A percentile compares a stretch with the other conserved stretches of the same genome.
Evolutionary conservation across 2,113 vertebrate genomes (phyloP).

Genomic region (Cranoglanis bouderius): DNA sequence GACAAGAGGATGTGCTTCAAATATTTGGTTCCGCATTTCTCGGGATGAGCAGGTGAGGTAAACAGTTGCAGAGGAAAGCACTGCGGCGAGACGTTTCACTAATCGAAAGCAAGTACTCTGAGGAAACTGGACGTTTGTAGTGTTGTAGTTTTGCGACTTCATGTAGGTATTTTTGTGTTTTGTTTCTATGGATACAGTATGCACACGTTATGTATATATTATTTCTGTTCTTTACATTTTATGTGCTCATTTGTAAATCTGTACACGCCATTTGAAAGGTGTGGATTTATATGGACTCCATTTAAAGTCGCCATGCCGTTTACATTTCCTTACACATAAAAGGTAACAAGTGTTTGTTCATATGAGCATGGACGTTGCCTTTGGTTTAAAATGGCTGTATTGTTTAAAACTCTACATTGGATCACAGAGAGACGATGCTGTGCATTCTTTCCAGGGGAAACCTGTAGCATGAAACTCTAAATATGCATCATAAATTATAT

Average conservation of each 20-base stretch:
- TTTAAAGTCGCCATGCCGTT: background rate
- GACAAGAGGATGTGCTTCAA: slow-evolving; percentile 26
- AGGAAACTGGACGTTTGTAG: slow-evolving; percentile 59
- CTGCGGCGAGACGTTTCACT: slow-evolving; percentile 57
- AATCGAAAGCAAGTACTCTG: slow-evolving; percentile 56
- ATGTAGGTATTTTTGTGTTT: slow-evolving; percentile 14
- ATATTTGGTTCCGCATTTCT: slow-evolving; percentile 62
- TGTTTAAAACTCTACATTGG: background rate
- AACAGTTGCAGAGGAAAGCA: slow-evolving; percentile 37
- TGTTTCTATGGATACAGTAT: slow-evolving; percentile 6
- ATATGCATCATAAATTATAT: slow-evolving; percentile 47
- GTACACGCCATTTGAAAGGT: background rate
- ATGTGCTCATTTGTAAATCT: background rate
- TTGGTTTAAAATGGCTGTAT: background rate
- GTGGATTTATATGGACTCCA: slow-evolving; percentile 16
- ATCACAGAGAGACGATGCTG: background rate
- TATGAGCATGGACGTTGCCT: background rate
- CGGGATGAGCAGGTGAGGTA: slow-evolving; percentile 8
- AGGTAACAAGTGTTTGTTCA: slow-evolving; percentile 4
- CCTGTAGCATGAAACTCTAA: slow-evolving; percentile 40
- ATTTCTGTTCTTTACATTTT: slow-evolving; percentile 25
- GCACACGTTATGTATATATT: slow-evolving; percentile 24
- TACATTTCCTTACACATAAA: background rate
- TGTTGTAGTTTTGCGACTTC: background rate
- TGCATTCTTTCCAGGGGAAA: slow-evolving; percentile 8